Conservation (phyloP, 2,113 vertebrate species). For the Dolichotis patagonum region DNA sequence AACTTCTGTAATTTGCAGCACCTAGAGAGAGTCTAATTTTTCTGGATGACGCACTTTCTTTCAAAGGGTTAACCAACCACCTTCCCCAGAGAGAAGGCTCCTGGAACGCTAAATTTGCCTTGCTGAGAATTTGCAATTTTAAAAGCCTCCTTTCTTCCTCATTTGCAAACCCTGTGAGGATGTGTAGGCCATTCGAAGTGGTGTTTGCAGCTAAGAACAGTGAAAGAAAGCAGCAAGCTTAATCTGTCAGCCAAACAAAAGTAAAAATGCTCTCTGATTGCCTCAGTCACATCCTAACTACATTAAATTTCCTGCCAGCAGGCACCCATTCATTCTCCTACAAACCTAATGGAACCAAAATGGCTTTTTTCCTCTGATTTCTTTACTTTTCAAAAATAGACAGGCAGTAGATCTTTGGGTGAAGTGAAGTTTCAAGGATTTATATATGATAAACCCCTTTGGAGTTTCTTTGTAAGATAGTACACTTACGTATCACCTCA, state of each 20-base stretch:
- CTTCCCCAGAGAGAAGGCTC: slow-evolving; percentile 62
- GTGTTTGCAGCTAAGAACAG: slow-evolving; percentile 75
- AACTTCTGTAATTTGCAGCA: background rate
- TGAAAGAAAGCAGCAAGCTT: slow-evolving; percentile 74
- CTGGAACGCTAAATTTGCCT: slow-evolving; percentile 72
- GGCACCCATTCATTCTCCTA: slow-evolving; percentile 81
- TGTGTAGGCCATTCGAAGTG: slow-evolving; percentile 75
- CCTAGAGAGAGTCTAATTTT: background rate
- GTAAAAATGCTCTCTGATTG: slow-evolving; percentile 83
- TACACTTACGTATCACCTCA: background rate
- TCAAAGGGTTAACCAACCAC: slow-evolving; percentile 72
- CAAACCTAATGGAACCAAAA: slow-evolving; percentile 81
- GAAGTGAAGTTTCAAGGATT: slow-evolving; percentile 69
- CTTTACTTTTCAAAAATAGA: slow-evolving; percentile 81
- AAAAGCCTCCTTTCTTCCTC: slow-evolving; percentile 78
- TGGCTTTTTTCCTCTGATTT: slow-evolving; percentile 79
- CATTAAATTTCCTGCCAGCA: slow-evolving; percentile 83
- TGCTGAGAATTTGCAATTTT: slow-evolving; percentile 80
- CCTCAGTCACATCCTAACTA: slow-evolving; percentile 80
- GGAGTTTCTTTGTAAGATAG: slow-evolving; percentile 6
- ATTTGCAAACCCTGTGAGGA: slow-evolving; percentile 80
- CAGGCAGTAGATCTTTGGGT: slow-evolving; percentile 73
- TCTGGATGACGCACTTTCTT: background rate
- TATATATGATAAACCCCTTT: slow-evolving; percentile 47
- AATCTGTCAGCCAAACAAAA: slow-evolving; percentile 82